Evolutionary conservation across 1,140 invertebrate species (phyloP).

Genomic region (Trichogramma pretiosum): DNA sequence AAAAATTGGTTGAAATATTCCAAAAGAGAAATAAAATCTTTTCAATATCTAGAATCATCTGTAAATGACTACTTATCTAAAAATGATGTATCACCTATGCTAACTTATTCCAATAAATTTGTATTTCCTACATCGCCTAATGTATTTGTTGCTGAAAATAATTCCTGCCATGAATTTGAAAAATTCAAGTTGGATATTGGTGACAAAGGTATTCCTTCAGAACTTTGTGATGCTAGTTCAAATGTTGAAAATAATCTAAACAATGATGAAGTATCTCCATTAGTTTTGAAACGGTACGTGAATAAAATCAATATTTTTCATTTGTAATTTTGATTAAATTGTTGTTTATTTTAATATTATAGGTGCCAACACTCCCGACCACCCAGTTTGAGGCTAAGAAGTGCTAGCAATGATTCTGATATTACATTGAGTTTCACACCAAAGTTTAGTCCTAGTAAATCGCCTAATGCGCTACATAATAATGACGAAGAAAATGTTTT

Average conservation of each 20-base stretch:
- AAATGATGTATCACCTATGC: slow-evolving; percentile 29
- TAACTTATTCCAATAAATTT: slow-evolving; percentile 23
- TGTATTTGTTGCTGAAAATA: slow-evolving; percentile 7
- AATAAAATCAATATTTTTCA: not conserved
- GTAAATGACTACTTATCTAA: slow-evolving; percentile 6
- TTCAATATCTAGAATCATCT: slow-evolving; percentile 1
- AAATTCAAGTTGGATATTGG: slow-evolving; percentile 8
- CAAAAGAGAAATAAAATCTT: slow-evolving; percentile 4
- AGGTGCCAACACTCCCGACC: slow-evolving; percentile 28
- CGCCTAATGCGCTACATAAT: slow-evolving; percentile 30
- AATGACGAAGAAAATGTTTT: slow-evolving; percentile 32
- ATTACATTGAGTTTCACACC: slow-evolving; percentile 27
- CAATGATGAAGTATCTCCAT: not conserved
- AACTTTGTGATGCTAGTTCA: too few species aligned
- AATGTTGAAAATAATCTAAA: too few species aligned
- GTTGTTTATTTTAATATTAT: slow-evolving; percentile 3
- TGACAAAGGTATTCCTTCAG: too few species aligned
- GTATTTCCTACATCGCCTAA: slow-evolving; percentile 28
- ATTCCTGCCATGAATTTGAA: not conserved
- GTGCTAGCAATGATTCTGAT: slow-evolving; percentile 21
- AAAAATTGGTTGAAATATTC: not conserved
- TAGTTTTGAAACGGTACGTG: slow-evolving; percentile 13
- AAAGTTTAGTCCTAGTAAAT: slow-evolving; percentile 31
- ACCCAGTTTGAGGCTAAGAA: slow-evolving; percentile 24
- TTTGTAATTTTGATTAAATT: not conserved